Percentiles rank a stretch among this genome's conserved stretches.
Conservation (phyloP, 2,888 invertebrate genomes). For the Silvanus unidentatus region DNA sequence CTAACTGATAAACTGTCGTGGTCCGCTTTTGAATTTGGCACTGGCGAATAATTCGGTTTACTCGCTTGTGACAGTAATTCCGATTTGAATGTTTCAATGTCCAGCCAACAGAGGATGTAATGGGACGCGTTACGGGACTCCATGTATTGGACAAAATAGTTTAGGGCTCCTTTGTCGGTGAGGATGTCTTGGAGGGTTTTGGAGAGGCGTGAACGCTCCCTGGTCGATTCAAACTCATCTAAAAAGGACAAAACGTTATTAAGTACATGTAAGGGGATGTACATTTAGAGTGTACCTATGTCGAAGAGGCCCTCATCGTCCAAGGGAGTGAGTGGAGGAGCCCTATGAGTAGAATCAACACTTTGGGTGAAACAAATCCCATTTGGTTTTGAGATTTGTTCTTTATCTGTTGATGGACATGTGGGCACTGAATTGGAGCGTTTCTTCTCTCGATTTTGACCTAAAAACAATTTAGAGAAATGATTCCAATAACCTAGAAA, state of each 20-base stretch:
- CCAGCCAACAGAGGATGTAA: constrained; percentile 70
- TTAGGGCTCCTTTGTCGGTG: constrained; percentile 70
- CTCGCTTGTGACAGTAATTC: constrained; percentile 28
- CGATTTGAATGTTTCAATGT: constrained; percentile 62
- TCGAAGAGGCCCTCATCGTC: constrained; percentile 42
- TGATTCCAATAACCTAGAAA: constrained; percentile 19
- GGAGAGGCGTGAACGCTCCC: constrained; percentile 57
- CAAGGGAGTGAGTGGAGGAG: constrained; percentile 24
- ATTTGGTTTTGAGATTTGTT: too few species aligned
- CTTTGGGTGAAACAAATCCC: background rate
- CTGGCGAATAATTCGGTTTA: constrained; percentile 21
- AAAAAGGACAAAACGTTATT: constrained; percentile 15
- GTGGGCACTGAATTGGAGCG: constrained; percentile 13
- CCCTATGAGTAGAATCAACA: background rate
- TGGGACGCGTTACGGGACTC: constrained; percentile 64
- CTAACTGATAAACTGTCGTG: constrained; percentile 46
- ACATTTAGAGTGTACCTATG: constrained; percentile 30
- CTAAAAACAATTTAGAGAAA: constrained; percentile 25
- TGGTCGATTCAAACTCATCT: constrained; percentile 33
- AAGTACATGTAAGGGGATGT: background rate
- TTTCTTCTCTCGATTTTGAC: constrained; percentile 26
- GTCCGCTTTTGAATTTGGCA: constrained; percentile 32
- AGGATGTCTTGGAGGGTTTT: constrained; percentile 71
- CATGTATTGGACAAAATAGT: constrained; percentile 81
- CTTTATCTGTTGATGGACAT: too few species aligned